Conservation (phyloP, 2,797 vertebrate genomes). For the Myripristis murdjan region DNA sequence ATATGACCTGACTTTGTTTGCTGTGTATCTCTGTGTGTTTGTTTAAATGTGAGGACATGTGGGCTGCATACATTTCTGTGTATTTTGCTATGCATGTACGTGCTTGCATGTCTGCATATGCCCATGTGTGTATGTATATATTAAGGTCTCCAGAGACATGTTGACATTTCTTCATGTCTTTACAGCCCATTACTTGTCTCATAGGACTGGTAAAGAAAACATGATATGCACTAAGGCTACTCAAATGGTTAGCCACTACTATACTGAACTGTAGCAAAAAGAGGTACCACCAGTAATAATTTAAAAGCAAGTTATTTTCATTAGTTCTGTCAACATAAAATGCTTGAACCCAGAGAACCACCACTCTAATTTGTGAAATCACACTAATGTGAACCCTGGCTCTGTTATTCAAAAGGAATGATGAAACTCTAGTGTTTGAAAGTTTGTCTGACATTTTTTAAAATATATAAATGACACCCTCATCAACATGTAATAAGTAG, state of each 20-base stretch:
- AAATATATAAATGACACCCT: constrained; percentile 19
- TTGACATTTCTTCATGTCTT: constrained; percentile 29
- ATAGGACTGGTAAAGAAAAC: constrained; percentile 20
- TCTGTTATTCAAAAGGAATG: background rate
- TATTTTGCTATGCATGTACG: constrained; percentile 1
- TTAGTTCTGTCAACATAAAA: constrained; percentile 45
- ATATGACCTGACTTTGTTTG: background rate
- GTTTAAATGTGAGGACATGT: constrained; percentile 7
- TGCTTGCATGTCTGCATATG: constrained; percentile 4
- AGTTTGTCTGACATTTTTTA: constrained; percentile 26
- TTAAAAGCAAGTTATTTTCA: background rate
- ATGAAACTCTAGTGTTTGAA: background rate
- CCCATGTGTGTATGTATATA: background rate
- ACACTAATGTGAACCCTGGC: background rate
- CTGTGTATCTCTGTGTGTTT: background rate
- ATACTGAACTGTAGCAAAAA: background rate
- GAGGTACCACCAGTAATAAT: constrained; percentile 6
- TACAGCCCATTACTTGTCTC: constrained; percentile 29
- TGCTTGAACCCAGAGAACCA: background rate
- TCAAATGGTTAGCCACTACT: background rate
- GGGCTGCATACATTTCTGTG: background rate
- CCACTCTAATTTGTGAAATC: background rate
- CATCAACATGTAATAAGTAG: no score
- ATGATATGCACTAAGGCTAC: constrained; percentile 18
- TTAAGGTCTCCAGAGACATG: constrained; percentile 26